These are phyloP conservation scores for Arrhopalites spinosus DNA, from an alignment of 2,888 invertebrate species.

Conservation along the genomic window DNA sequence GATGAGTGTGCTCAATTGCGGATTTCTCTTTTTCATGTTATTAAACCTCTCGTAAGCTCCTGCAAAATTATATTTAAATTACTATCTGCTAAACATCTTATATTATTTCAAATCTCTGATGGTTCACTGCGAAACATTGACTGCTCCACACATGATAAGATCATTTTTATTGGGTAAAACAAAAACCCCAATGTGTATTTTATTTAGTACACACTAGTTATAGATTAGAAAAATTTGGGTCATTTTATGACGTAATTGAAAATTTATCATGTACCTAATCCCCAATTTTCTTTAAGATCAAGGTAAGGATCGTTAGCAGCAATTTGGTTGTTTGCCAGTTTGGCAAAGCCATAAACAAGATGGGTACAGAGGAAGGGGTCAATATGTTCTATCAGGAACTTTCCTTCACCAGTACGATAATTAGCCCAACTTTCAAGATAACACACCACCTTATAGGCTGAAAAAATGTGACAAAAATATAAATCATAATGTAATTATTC, in stretches of 20 bases:
- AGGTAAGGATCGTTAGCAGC: constrained; percentile 58
- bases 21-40: constrained; percentile 57
- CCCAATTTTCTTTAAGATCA: constrained; percentile 69
- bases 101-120: too few species aligned
- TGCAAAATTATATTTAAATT: too few species aligned
- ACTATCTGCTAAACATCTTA: too few species aligned
- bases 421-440: constrained; percentile 79
- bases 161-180: too few species aligned
- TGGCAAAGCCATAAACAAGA: constrained; percentile 74
- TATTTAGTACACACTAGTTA: too few species aligned
- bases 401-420: constrained; percentile 69
- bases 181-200: too few species aligned
- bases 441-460: constrained; percentile 72
- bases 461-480: too few species aligned
- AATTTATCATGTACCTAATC: constrained; percentile 60
- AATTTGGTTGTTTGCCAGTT: constrained; percentile 64
- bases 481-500: too few species aligned
- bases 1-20: constrained; percentile 58
- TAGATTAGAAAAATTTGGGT: too few species aligned
- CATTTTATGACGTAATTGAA: too few species aligned
- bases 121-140: too few species aligned
- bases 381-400: constrained; percentile 70
- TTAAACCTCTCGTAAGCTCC: constrained; percentile 58
- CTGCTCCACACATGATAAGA: too few species aligned
- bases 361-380: constrained; percentile 75